phyloP scores from a whole-genome alignment of 2,888 invertebrate genomes.

The Heliconius charithonia region DNA sequence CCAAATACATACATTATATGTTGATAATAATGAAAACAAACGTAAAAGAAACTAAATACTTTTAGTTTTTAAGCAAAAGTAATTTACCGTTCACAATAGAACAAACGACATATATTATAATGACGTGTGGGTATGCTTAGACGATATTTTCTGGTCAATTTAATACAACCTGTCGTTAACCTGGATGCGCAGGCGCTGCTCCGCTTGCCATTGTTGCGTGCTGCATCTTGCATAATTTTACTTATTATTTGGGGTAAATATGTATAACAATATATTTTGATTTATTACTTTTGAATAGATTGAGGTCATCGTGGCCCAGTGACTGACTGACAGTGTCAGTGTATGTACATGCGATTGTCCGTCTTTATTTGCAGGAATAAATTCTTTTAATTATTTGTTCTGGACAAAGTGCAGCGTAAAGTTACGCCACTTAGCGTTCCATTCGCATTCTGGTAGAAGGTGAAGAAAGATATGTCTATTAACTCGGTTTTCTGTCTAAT shows the following conservation, averaged over 20 bases:
- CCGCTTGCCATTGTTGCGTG: slow-evolving; percentile 40
- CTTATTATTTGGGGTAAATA: slow-evolving; percentile 22
- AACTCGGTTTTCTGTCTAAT: not conserved
- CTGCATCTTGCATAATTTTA: slow-evolving; percentile 32
- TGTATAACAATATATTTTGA: not conserved
- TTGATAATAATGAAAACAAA: not conserved
- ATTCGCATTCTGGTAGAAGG: no score
- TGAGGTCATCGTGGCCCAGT: not conserved
- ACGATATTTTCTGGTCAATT: slow-evolving; percentile 34
- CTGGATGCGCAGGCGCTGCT: slow-evolving; percentile 38
- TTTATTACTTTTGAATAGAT: not conserved
- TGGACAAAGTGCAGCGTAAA: not conserved
- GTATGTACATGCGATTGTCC: no score
- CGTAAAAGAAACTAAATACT: not conserved
- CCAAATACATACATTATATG: not conserved
- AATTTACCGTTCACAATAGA: slow-evolving; percentile 13
- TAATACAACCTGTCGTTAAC: slow-evolving; percentile 30
- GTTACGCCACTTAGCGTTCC: not conserved
- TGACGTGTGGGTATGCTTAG: slow-evolving; percentile 18
- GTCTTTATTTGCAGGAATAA: no score
- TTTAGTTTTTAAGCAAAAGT: slow-evolving; percentile 3
- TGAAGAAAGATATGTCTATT: no score
- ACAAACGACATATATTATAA: slow-evolving; percentile 17
- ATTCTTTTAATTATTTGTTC: no score
- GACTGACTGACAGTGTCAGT: no score